phyloP scores from a whole-genome alignment of 2,797 vertebrate species.

The Eupleurogrammus muticus region DNA sequence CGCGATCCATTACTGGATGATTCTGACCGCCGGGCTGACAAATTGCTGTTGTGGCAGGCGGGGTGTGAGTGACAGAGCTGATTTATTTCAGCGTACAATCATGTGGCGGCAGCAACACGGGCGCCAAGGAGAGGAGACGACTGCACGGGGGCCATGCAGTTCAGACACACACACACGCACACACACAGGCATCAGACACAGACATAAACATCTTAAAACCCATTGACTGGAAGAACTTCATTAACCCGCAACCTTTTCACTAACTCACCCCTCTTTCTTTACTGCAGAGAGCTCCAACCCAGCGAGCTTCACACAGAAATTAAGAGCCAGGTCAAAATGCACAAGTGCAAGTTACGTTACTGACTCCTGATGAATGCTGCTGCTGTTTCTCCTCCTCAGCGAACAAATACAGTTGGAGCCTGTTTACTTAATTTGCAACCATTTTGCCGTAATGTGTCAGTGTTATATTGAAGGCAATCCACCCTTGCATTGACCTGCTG shows the following conservation, averaged over 20 bases:
- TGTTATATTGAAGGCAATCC: background rate
- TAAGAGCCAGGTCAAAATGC: constrained; percentile 21
- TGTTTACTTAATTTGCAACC: background rate
- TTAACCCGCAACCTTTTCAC: constrained; percentile 29
- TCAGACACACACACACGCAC: constrained; percentile 7
- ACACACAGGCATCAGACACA: constrained; percentile 19
- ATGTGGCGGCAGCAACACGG: constrained; percentile 53
- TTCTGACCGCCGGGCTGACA: constrained; percentile 69
- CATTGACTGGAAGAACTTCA: constrained; percentile 26
- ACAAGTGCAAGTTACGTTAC: constrained; percentile 20
- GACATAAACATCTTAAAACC: constrained; percentile 41
- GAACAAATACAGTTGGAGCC: background rate
- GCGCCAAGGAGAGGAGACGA: constrained; percentile 51
- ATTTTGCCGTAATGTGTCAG: background rate
- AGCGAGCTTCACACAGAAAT: constrained; percentile 19
- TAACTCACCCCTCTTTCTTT: constrained; percentile 5
- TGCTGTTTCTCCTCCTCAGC: background rate
- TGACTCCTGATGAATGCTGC: constrained; percentile 3
- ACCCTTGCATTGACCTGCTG: background rate
- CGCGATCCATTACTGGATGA: constrained; percentile 68
- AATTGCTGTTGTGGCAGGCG: constrained; percentile 64
- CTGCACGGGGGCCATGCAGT: constrained; percentile 23
- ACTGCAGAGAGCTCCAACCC: constrained; percentile 24
- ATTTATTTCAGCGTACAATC: constrained; percentile 74
- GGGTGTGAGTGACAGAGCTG: constrained; percentile 69